Percentiles rank a stretch among this genome's conserved stretches.
Conservation (phyloP, 1,140 invertebrate species). For the Helicoverpa zea region DNA sequence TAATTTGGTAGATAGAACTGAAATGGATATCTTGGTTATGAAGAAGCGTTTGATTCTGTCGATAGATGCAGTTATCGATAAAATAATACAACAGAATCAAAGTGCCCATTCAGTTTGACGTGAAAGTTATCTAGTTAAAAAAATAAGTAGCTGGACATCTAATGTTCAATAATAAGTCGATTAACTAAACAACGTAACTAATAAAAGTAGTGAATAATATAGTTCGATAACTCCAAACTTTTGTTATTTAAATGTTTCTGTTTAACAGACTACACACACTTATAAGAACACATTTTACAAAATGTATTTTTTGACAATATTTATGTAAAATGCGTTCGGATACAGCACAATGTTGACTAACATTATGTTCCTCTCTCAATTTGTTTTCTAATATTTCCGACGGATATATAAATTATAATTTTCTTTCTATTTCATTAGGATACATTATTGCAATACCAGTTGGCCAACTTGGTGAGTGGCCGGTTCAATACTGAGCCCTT, state of each 20-base stretch:
- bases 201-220: constrained; percentile 15
- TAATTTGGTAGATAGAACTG: constrained; percentile 15
- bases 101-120: neutral
- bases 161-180: neutral
- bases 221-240: neutral
- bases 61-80: too few relatives aligned
- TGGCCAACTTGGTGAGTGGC: constrained; percentile 84
- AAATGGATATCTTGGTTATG: too few relatives aligned
- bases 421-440: constrained; percentile 83
- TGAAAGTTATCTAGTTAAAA: neutral
- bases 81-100: too few relatives aligned
- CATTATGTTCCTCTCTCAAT: constrained; percentile 44
- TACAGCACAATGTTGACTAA: constrained; percentile 58
- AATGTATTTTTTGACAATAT: neutral
- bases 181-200: neutral
- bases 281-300: constrained; percentile 29
- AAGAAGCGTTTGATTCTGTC: too few relatives aligned
- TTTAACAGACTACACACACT: constrained; percentile 37
- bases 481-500: constrained; percentile 56
- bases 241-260: constrained; percentile 4
- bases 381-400: constrained; percentile 43
- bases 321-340: constrained; percentile 48
- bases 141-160: neutral
- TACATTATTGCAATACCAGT: constrained; percentile 84
- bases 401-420: constrained; percentile 61